Conservation (phyloP, 37 sponge, comb jelly and placozoan species). For the Haliclona indistincta region DNA sequence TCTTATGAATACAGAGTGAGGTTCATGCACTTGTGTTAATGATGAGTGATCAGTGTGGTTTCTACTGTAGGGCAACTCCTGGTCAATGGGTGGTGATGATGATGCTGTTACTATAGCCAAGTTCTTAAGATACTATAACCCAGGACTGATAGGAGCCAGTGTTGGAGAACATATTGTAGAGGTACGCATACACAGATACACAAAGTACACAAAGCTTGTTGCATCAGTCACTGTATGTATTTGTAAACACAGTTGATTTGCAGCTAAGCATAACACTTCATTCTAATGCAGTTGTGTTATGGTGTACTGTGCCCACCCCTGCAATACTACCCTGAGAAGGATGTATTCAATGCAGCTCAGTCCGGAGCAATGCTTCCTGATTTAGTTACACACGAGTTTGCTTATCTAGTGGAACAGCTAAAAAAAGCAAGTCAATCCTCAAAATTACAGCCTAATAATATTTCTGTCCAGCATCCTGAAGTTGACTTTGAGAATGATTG, state of each 20-base stretch:
- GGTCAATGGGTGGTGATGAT: conserved; percentile 74
- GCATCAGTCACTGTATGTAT: background rate
- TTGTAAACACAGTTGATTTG: too few species aligned
- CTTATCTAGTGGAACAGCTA: conserved; percentile 55
- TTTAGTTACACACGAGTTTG: conserved; percentile 63
- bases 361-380: conserved; percentile 82
- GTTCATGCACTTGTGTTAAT: background rate
- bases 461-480: background rate
- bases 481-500: conserved; percentile 48
- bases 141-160: conserved; percentile 64
- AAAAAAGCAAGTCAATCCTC: conserved; percentile 40
- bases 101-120: conserved; percentile 68
- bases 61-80: conserved; percentile 65
- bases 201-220: background rate
- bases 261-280: too few species aligned
- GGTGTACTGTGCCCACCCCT: conserved; percentile 61
- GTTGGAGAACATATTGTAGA: conserved; percentile 60
- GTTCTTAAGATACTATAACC: conserved; percentile 60
- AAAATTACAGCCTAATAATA: too few species aligned
- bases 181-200: conserved; percentile 22
- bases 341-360: conserved; percentile 86
- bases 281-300: conserved; percentile 73
- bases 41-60: background rate
- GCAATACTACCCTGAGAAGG: conserved; percentile 69
- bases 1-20: conserved; percentile 73